Base-by-base conservation (phyloP, 2,888 invertebrate species). In the Cephus spinipes region DNA sequence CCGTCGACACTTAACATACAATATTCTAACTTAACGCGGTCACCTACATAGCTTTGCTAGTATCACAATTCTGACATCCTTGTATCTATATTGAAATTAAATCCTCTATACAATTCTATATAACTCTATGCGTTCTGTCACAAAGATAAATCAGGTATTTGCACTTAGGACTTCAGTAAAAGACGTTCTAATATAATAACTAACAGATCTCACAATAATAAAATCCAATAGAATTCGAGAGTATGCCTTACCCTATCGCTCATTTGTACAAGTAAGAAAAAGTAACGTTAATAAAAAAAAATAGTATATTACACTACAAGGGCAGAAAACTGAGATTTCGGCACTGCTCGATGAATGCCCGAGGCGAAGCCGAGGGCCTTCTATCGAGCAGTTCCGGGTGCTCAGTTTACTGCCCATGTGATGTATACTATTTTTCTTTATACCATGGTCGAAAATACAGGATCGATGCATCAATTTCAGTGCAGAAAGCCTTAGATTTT, bases 61-160 rank as follows among this genome's bases (percentile, higher is more conserved):
- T 91, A 91, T 91, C 91, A 90, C 90, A 91, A 88, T 89, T 89
- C 85, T 83, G 85, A 83, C 82, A 83, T 81, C 81, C 34, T 73
- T 73, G 73, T 74, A 68, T 73, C 69, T 76, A 35, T 35, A 74
- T 74, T 33, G 33, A 73, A 77, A 35, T 31, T 75, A 34, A 79
- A 76, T 76, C 79, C 77, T 74, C 74, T 79, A 73, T 40, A 76
- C 68, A 12, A 76, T 77, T 81, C 75, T 77, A 33, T 73, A 74
- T 69, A 80, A 80, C 77, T 33, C 76, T 81, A 77, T 81, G 82
- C 79, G 81, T 81, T 76, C 76, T 76, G 77, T 73, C 76, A 80
- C 73, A 55, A 23, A 55, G 55, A 55, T 55, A 55, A 55, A 55
- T 55, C 55, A 55, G 55, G 55, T 55, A 55, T 55, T 55, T 55